phyloP scores from a whole-genome alignment of 2,888 invertebrate genomes.

The Mythimna impura region DNA sequence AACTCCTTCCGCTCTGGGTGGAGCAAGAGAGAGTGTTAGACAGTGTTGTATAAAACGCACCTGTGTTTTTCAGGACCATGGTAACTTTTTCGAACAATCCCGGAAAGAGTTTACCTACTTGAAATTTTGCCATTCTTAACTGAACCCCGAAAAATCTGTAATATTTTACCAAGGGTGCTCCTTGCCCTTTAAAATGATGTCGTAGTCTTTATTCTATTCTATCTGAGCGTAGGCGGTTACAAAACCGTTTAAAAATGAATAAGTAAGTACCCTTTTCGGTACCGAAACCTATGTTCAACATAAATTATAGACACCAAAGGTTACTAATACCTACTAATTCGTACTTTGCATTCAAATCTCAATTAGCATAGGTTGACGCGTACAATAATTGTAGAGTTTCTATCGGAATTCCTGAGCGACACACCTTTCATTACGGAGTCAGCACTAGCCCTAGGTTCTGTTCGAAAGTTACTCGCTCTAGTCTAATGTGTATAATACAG shows the following conservation, averaged over 20 bases:
- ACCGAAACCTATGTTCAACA: conserved; percentile 2
- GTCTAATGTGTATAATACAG: conserved; percentile 77
- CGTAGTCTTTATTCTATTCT: too few species aligned
- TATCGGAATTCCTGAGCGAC: conserved; percentile 79
- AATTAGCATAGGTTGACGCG: conserved; percentile 47
- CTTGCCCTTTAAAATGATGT: too few species aligned
- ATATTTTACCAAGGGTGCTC: too few species aligned
- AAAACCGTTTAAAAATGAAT: too few species aligned
- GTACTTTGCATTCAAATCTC: conserved; percentile 30
- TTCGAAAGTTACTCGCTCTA: conserved; percentile 74
- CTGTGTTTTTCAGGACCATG: too few species aligned
- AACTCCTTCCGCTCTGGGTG: too few species aligned
- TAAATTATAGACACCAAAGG: conserved; percentile 9
- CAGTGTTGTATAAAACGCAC: too few species aligned
- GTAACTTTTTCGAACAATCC: too few species aligned
- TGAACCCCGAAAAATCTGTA: background rate
- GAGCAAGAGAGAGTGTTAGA: too few species aligned
- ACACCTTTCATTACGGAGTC: conserved; percentile 87
- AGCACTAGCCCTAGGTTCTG: conserved; percentile 76
- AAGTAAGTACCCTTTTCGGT: too few species aligned
- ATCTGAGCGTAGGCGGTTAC: too few species aligned
- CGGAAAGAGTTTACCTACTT: too few species aligned
- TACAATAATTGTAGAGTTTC: conserved; percentile 52
- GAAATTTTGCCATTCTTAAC: background rate
- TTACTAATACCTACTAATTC: conserved; percentile 35